Base-by-base conservation (phyloP, 2,113 vertebrate species). In the Lipotes vexillifer region DNA sequence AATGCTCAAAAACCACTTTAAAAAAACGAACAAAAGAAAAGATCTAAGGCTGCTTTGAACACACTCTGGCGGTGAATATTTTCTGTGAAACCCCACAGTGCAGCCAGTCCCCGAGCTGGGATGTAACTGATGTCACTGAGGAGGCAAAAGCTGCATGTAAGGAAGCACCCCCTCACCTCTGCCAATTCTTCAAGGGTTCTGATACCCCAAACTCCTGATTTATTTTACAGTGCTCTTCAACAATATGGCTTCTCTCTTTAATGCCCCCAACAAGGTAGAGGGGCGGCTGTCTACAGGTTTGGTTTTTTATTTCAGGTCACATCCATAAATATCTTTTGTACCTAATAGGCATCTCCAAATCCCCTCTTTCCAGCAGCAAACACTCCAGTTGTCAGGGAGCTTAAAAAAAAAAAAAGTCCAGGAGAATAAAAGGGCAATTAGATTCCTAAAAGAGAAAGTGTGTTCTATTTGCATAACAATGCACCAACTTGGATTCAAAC, bases 381-480 rank as follows among this genome's bases (percentile, higher is more conserved):
- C 72, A 83, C 85, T 41, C 90, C 86, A 90, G 49, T 88, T 96
- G 86, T 93, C 97, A 97, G 95, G 18, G 59, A 94, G 92, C 71
- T 95, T 63, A 23, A 52, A 96, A 97, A 92, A 96, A 97, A 92
- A 87, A 88, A 81, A 97, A 95, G 90, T 41, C 93, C 83, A 33
- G 69, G 93, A 91, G 68, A 97, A 94, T 97, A 97, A 98, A 33
- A 97, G 97, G 90, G 95, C 98, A 98, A 98, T 98, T 98, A 97
- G 88, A 94, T 93, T 98, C 96, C 74, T 88, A 88, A 96, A 98
- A 98, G 94, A 91, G 96, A 98, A 98, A 98, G 98, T 63, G 98
- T 98, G 98, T 33, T 81, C 11, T 25, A 98, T 99, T 98, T 98
- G 98, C 98, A 98, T 98, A 98, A 98, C 97, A 99, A 98, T 98